These are phyloP conservation scores for Hesperophylax magnus DNA, from an alignment of 1,140 invertebrate genomes.

Conservation along the genomic window DNA sequence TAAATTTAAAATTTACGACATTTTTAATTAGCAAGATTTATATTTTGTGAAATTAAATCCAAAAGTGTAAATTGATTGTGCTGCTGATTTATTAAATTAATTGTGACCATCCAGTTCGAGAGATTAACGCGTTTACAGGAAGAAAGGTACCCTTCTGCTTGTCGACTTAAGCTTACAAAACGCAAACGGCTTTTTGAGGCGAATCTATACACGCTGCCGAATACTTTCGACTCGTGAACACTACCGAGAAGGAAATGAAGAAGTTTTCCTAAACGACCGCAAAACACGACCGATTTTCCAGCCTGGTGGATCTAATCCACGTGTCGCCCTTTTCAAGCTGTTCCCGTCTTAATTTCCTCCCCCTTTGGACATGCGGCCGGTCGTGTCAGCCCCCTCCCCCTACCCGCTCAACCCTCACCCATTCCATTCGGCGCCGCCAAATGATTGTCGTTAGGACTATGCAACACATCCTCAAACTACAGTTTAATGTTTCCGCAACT, in stretches of 20 bases:
- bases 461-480: not conserved
- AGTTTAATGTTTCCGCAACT: not conserved
- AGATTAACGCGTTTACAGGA: too few relatives aligned
- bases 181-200: not conserved
- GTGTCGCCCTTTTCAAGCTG: conserved; percentile 26
- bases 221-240: not conserved
- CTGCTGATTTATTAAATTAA: too few relatives aligned
- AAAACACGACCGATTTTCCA: conserved; percentile 20
- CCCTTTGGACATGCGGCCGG: not conserved
- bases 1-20: not conserved
- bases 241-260: not conserved
- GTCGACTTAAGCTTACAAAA: not conserved
- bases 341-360: not conserved
- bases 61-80: too few relatives aligned
- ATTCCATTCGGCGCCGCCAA: not conserved
- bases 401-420: too few relatives aligned
- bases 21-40: too few relatives aligned
- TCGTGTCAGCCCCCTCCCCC: not conserved
- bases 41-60: too few relatives aligned
- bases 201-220: not conserved
- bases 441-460: not conserved
- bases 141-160: not conserved
- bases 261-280: conserved; percentile 28
- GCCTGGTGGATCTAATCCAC: conserved; percentile 14
- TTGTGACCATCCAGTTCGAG: too few relatives aligned